Evolutionary conservation across 2,113 vertebrate genomes (phyloP).

Genomic region (Asarcornis scutulata): DNA sequence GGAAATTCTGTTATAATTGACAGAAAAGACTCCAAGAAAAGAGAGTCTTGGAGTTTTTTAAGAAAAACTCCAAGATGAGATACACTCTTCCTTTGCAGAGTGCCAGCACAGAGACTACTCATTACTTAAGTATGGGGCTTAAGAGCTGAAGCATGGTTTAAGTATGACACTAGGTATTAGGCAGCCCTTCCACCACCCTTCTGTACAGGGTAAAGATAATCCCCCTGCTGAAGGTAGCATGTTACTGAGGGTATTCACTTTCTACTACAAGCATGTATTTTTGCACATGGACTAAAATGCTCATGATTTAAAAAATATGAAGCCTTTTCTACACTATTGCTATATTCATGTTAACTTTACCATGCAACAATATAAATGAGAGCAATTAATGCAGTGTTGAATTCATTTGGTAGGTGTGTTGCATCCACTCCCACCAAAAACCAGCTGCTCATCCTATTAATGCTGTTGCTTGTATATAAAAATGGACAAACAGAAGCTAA

Average conservation of each 20-base stretch:
- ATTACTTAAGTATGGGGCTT: not conserved
- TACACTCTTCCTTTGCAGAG: not conserved
- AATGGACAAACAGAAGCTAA: constrained; percentile 38
- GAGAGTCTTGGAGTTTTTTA: not conserved
- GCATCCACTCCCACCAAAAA: not conserved
- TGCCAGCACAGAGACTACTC: not conserved
- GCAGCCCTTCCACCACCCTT: not conserved
- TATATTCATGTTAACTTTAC: not conserved
- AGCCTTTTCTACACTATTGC: not conserved
- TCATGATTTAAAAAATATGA: not conserved
- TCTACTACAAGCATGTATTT: not conserved
- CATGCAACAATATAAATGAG: not conserved
- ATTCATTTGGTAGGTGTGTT: not conserved
- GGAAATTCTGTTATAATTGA: not conserved
- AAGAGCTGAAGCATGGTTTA: not conserved
- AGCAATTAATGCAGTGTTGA: not conserved
- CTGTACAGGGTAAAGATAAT: not conserved
- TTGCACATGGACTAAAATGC: not conserved
- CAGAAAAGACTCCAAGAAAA: too few species aligned
- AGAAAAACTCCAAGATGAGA: not conserved
- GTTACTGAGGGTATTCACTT: not conserved
- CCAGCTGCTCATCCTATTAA: not conserved
- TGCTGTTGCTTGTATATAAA: not conserved
- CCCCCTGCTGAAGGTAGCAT: not conserved
- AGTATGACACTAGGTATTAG: not conserved